Base-by-base conservation (phyloP, 2,113 vertebrate species). In the Serilophus lunatus region DNA sequence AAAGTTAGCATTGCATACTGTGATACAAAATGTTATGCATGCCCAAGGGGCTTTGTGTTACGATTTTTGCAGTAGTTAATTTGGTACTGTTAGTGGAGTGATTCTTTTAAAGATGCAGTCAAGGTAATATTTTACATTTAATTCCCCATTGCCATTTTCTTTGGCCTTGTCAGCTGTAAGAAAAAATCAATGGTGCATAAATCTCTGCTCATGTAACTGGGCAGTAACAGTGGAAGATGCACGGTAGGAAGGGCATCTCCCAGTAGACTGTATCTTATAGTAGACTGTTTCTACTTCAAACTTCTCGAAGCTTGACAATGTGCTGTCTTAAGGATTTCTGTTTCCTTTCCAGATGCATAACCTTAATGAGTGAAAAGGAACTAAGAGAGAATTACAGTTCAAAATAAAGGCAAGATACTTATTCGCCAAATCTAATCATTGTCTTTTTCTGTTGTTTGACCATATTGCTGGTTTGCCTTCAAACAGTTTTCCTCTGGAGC, bases 41-140 rank as follows among this genome's bases (percentile, higher is more conserved):
- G 38, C 79, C 85, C 64, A 64, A 64, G 33, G 24, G 75, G 38
- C 68, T 86, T 70, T 81, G 80, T 93, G 63, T 92, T 96, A 93
- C 44, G 56, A 66, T 90, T 92, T 95, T 68, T 95, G 54, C 68
- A 56, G 68, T 56, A 94, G 68, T 88, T 92, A 86, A 95, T 96
- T 92, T 88, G 54, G 68, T 77, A 68, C 56, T 66, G 54, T 90
- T 94, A 83, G 93, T 63, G 35, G 47, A 93, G 47, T 86, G 76
- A 88, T 93, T 86, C 59, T 87, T 93, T 83, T 74, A 94, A 85
- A 93, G 50, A 74, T 60, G 59, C 38, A 77, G 89, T 70, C 87
- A 70, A 95, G 82, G 82, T 95, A 97, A 86, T 35, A 78, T 83
- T 93, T 94, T 85, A 66, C n/a, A 36, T 95, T 90, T 93, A 31